Conservation (phyloP, 2,113 vertebrate genomes). For the Pristiophorus japonicus region DNA sequence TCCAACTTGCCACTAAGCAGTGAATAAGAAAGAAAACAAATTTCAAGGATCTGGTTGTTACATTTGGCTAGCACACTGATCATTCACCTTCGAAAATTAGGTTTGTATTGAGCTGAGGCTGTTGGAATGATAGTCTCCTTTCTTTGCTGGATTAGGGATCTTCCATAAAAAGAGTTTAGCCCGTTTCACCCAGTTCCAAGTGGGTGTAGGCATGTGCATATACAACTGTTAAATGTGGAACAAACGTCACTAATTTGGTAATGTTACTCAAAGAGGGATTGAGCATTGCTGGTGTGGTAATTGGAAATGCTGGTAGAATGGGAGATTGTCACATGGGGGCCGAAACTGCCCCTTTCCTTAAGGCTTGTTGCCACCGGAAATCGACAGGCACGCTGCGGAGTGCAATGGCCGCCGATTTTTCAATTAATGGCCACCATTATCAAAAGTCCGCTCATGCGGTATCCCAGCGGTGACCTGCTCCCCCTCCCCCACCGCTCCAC, state of each 20-base stretch:
- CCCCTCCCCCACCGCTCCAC: too few relatives aligned
- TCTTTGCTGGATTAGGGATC: background rate
- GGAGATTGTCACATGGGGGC: too few relatives aligned
- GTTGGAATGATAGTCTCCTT: background rate
- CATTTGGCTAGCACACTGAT: background rate
- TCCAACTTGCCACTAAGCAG: background rate
- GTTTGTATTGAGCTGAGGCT: background rate
- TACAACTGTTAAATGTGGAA: background rate
- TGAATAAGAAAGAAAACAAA: background rate
- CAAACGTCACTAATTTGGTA: background rate
- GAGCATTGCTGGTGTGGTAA: too few relatives aligned
- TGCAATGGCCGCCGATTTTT: too few relatives aligned
- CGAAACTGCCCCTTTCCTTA: too few relatives aligned
- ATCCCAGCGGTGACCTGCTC: too few relatives aligned
- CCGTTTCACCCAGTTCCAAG: background rate
- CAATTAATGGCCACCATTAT: too few relatives aligned
- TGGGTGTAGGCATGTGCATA: background rate
- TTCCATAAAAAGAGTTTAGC: background rate
- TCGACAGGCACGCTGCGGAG: too few relatives aligned
- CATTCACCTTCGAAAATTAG: background rate
- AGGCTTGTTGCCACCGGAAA: too few relatives aligned
- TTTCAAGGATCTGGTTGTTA: background rate
- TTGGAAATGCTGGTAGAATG: too few relatives aligned
- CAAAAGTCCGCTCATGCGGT: too few relatives aligned
- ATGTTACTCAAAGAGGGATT: background rate